Evolutionary conservation across 2,113 vertebrate genomes (phyloP).

Genomic region (Merops nubicus): DNA sequence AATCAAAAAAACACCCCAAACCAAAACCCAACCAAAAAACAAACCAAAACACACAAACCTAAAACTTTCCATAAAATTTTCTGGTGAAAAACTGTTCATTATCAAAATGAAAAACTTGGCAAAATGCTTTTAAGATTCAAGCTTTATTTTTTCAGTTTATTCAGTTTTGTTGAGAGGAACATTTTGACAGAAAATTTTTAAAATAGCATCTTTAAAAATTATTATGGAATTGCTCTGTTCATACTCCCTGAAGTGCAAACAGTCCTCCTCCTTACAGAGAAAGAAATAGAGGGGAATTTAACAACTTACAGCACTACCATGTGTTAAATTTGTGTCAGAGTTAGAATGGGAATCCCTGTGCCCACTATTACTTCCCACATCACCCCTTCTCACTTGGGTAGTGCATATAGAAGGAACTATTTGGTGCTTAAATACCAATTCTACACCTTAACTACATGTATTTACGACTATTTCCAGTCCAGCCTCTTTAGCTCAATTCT

Average conservation of each 20-base stretch:
- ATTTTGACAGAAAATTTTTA: neutral
- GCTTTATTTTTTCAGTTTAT: neutral
- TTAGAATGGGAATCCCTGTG: neutral
- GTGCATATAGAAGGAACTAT: neutral
- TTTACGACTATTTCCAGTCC: neutral
- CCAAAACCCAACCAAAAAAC: neutral
- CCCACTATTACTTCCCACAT: neutral
- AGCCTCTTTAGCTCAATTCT: neutral
- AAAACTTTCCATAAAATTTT: neutral
- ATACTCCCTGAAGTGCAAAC: neutral
- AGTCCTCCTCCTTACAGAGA: neutral
- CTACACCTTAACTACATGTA: neutral
- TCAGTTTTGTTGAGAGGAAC: neutral
- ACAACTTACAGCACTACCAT: neutral
- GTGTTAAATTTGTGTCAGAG: neutral
- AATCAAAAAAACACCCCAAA: neutral
- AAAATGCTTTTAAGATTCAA: neutral
- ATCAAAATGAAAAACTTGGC: neutral
- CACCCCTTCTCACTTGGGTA: neutral
- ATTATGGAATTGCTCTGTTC: neutral
- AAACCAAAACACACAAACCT: neutral
- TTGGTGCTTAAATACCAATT: neutral
- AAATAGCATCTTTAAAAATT: neutral
- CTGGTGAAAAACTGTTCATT: neutral
- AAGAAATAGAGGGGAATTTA: neutral